Percentiles rank a stretch among this genome's conserved stretches.
These are phyloP conservation scores for Catagonus wagneri DNA, from an alignment of 2,113 vertebrate species.

Conservation along the genomic window DNA sequence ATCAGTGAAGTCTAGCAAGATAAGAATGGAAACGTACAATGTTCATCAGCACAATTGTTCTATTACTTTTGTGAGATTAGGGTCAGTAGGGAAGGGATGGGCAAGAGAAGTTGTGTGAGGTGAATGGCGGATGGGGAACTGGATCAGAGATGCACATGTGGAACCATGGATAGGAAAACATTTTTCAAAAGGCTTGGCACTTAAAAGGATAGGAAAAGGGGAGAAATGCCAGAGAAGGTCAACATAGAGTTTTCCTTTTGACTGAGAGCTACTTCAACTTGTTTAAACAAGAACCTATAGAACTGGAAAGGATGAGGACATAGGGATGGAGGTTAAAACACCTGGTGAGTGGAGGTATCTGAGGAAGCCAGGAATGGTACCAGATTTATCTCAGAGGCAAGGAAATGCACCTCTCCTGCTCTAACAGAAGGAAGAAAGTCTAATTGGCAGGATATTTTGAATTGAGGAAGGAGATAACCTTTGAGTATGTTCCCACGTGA, in stretches of 20 bases:
- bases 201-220: not conserved
- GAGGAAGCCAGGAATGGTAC: not conserved
- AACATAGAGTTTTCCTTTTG: not conserved
- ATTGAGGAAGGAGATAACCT: not conserved
- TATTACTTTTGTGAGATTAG: not conserved
- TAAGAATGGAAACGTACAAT: not conserved
- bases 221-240: not conserved
- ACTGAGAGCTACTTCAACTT: not conserved
- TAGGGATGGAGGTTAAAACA: not conserved
- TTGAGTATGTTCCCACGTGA: not conserved
- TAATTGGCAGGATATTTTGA: not conserved
- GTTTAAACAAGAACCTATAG: not conserved
- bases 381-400: not conserved
- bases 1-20: not conserved
- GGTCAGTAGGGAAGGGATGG: not conserved
- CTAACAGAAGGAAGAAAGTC: not conserved
- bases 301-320: not conserved
- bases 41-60: not conserved
- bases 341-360: not conserved
- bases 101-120: not conserved
- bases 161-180: not conserved
- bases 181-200: not conserved
- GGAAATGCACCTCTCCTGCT: not conserved
- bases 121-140: not conserved
- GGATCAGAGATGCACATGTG: not conserved